These are phyloP conservation scores for Zingel zingel DNA, from an alignment of 2,113 vertebrate species.

Conservation along the genomic window DNA sequence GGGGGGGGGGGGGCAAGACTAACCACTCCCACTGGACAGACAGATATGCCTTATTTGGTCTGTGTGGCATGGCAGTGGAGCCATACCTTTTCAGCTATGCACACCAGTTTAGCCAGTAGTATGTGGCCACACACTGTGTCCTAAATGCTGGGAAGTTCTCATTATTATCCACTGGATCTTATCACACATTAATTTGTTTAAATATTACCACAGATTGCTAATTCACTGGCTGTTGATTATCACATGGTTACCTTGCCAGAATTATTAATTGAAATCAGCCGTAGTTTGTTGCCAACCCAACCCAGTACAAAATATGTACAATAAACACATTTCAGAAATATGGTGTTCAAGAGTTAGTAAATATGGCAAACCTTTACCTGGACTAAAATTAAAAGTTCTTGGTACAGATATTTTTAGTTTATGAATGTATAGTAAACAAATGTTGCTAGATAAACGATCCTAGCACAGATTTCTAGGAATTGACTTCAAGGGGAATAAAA, in stretches of 20 bases:
- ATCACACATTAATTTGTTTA: background rate
- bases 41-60: slow-evolving; percentile 73
- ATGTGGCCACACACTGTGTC: slow-evolving; percentile 25
- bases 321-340: slow-evolving; percentile 9
- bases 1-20: slow-evolving; percentile 30
- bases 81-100: slow-evolving; percentile 44
- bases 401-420: slow-evolving; percentile 13
- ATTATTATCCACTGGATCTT: background rate
- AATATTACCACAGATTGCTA: background rate
- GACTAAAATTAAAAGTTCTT: slow-evolving; percentile 4
- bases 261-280: background rate
- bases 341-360: background rate
- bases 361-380: slow-evolving; percentile 37
- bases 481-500: slow-evolving; percentile 13
- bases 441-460: slow-evolving; percentile 7
- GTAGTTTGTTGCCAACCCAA: background rate
- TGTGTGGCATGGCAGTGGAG: slow-evolving; percentile 49
- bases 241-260: background rate
- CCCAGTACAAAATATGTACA: background rate
- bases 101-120: slow-evolving; percentile 26
- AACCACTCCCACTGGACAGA: slow-evolving; percentile 61
- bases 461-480: slow-evolving; percentile 22
- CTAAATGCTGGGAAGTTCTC: background rate
- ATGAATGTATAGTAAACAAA: slow-evolving; percentile 6
- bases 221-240: background rate